Evolutionary conservation across 2,888 invertebrate species (phyloP), one percentile per base, ranked within the genome.

Genomic region (Epistrophe eligans): DNA sequence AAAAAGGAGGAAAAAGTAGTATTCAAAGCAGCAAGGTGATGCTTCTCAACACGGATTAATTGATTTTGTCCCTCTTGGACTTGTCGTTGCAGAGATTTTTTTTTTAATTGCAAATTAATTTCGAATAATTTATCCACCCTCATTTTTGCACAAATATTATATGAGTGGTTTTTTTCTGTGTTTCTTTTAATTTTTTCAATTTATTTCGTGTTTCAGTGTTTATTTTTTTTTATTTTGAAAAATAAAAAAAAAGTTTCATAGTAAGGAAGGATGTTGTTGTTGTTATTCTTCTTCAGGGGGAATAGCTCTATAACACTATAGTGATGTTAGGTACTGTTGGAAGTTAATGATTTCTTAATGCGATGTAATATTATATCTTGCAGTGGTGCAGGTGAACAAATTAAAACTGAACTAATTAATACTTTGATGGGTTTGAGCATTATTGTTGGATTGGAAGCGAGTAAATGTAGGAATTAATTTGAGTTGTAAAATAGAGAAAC

Each of bases 41-140:
- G 62, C 55, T 66, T 66, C 64, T 80, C 60, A 77, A 70, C 70
- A 57, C 52, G 70, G 67, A 85, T 77, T 85, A 85, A 85, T 82
- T 85, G 82, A 82, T 74, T 85, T 58, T 71, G 64, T 74, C 60
- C 74, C 74, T 55, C 52, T 55, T 28, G 62, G 73, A 77, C 57
- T 77, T 62, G 45, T 55, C 77, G 80, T 72, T 77, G 45, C 35
- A 19, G 70, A 50, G 71, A 64, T 32, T 81, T 52, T 55, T 55
- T 52, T 43, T 77, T 85, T 82, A 79, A 85, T 85, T 85, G 82
- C 77, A 45, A 85, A 81, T 82, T 77, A 85, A 82, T 85, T 74
- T 71, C 55, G 58, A 81, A 81, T 84, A 81, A 82, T 82, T 24
- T 79, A 71, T 77, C 77, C 81, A 79, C 60, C 77, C 67, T 60